Percentiles rank a stretch among this genome's conserved stretches.
phyloP scores from a whole-genome alignment of 2,113 vertebrate genomes.

The Serinus canaria region DNA sequence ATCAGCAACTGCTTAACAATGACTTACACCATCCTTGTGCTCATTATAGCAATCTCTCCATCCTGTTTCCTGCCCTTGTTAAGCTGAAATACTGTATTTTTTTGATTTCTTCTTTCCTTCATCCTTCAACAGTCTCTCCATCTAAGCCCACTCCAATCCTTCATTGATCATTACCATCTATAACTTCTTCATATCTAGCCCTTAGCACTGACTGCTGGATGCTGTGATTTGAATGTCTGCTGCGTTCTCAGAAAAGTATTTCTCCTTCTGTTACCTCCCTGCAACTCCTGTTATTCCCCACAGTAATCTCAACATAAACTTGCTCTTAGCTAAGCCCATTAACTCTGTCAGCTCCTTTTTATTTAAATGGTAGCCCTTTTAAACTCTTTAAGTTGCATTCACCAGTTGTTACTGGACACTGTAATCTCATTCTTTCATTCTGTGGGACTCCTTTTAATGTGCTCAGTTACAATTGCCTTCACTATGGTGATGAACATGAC shows the following conservation, averaged over 20 bases:
- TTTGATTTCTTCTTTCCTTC: neutral
- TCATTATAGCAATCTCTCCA: neutral
- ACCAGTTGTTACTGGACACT: neutral
- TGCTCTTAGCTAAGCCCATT: neutral
- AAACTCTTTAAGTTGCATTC: neutral
- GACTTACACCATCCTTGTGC: neutral
- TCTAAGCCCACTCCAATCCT: neutral
- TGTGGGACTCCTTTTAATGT: neutral
- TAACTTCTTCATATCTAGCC: neutral
- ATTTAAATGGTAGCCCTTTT: neutral
- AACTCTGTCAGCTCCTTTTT: neutral
- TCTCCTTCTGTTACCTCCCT: neutral
- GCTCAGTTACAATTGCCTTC: neutral
- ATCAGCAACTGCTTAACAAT: neutral
- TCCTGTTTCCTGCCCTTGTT: neutral
- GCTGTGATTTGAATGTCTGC: neutral
- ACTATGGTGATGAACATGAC: neutral
- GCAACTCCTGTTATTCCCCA: neutral
- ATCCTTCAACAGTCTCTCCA: neutral
- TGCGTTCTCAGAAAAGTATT: neutral
- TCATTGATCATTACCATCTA: neutral
- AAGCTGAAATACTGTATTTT: neutral
- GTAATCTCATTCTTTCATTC: neutral
- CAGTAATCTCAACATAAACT: neutral
- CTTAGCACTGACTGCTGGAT: neutral